Base-by-base conservation (phyloP, 1,140 invertebrate species). In the Pomacea maculata region DNA sequence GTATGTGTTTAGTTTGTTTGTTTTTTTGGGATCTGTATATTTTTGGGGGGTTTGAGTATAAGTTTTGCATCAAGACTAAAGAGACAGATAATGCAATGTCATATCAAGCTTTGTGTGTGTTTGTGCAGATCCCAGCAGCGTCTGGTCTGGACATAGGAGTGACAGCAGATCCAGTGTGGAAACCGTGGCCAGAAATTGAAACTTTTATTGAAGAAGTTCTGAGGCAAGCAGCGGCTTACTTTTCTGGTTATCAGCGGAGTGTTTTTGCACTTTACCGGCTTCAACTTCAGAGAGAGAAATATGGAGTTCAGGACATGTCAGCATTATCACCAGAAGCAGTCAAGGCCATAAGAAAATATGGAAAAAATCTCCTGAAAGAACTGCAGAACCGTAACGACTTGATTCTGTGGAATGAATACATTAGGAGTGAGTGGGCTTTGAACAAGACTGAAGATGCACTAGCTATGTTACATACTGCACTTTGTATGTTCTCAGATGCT, bases 351-450 rank as follows among this genome's bases (percentile, higher is more conserved):
- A 90, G 88, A 78, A 92, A 91, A 83, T 84, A 88, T 82, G 84
- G 86, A 34, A 91, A 92, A 86, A 86, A 83, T 77, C 70, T 92
- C 29, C 83, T 93, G 21, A 91, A 91, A 83, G 86, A 90, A 83
- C 84, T 86, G 19, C 84, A 88, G 54, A 92, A 91, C 82, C 85
- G 92, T 75, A 92, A 91, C 76, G 89, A 91, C 80, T 84, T 92
- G 15, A 67, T 83, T n/a, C 72, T 93, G 29, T 93, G 92, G 90
- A 83, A 83, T 74, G 85, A 85, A n/a, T 92, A 92, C 83, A 89
- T 87, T 63, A 80, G 85, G 65, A 81, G 91, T 61, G 90, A 92
- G 80, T 89, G 84, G 80, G 68, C 79, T 15, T 79, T 86, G 21
- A 89, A 88, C 34, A 88, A 89, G 67, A 68, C 83, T 25, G 83